Evolutionary conservation across 2,113 vertebrate genomes (phyloP), one percentile per base, ranked within the genome.

Genomic region (Nibea albiflora): DNA sequence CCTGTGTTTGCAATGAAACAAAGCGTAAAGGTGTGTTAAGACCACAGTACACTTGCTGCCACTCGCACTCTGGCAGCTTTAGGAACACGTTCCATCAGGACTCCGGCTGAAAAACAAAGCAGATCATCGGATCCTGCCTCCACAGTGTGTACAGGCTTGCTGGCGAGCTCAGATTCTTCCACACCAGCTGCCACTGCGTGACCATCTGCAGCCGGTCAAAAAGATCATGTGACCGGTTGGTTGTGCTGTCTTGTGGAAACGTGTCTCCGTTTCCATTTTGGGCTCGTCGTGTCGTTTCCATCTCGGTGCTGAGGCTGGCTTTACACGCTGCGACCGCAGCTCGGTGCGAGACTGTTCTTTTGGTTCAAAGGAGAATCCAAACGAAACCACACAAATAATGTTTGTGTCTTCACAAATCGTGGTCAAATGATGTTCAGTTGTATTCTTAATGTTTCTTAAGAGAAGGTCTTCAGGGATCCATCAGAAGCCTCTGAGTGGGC

Each of bases 141-240:
- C 73, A 24, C 63, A 42, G 85, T n/a, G 83, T 42, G 67, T 28
- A 31, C 76, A 74, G 75, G 80, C 78, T 14, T 75, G 72, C 68
- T 80, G 76, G 74, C 75, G 53, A 62, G 84, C 62, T 82, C 68
- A 20, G 74, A 69, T 83, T 77, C 80, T 72, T 84, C 84, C 77
- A 56, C 81, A 86, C 78, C 76, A 85, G 81, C 78, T 73, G 79
- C 81, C 81, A 31, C 84, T 78, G 85, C 15, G 71, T 53, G 79
- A 89, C 85, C 86, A 77, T 85, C 90, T 88, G 85, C 77, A 60
- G 76, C 67, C 76, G 24, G 28, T 44, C 53, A 4, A 19, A 60
- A 64, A 52, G 19, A 57, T 72, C 80, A 52, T 15, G 50, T 71
- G 84, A 86, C 81, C 69, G n/a, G 66, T 50, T 62, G 70, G 62